phyloP scores from a whole-genome alignment of 1,140 invertebrate genomes.

The Drosophila yakuba region DNA sequence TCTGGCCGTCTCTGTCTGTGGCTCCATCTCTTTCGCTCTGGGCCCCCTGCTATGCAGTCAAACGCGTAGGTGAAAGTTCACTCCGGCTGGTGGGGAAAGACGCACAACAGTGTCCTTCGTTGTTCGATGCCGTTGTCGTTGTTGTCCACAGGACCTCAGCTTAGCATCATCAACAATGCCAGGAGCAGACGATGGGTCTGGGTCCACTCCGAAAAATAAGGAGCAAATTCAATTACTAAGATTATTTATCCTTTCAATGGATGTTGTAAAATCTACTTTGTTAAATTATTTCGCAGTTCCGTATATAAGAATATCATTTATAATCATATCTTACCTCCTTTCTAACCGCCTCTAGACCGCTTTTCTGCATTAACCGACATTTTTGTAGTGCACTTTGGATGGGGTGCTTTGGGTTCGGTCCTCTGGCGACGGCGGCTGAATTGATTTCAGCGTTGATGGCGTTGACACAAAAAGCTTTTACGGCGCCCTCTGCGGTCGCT shows the following conservation, averaged over 20 bases:
- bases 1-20: constrained; percentile 6
- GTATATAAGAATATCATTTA: too few species aligned
- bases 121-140: constrained; percentile 29
- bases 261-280: too few species aligned
- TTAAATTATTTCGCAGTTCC: too few species aligned
- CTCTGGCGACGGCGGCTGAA: constrained; percentile 70
- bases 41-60: constrained; percentile 57
- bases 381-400: neutral
- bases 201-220: neutral
- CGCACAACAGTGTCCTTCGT: constrained; percentile 37
- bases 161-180: constrained; percentile 65
- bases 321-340: too few species aligned
- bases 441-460: constrained; percentile 84
- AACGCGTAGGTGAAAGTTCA: constrained; percentile 78
- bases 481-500: constrained; percentile 77
- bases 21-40: constrained; percentile 11
- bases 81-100: constrained; percentile 24
- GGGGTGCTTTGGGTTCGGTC: constrained; percentile 23
- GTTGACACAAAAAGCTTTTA: constrained; percentile 84
- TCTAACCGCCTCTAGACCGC: too few species aligned
- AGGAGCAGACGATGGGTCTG: constrained; percentile 51
- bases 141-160: constrained; percentile 47
- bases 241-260: too few species aligned
- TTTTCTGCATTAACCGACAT: neutral
- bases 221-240: too few species aligned